Evolutionary conservation across 2,797 vertebrate genomes (phyloP).

Genomic region (Acanthopagrus latus): DNA sequence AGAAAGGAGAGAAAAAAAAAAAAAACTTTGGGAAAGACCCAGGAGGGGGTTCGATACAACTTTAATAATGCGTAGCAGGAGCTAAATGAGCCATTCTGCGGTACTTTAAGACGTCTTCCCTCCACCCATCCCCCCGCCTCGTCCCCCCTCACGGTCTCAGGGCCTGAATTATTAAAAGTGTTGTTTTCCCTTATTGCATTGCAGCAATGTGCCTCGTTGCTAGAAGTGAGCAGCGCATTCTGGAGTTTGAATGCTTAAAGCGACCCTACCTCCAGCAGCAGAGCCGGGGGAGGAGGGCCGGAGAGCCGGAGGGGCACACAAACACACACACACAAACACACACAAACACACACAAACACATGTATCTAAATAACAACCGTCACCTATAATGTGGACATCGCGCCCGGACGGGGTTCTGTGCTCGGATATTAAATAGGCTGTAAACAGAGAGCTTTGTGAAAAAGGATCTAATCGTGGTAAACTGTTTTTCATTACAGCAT

Average conservation of each 20-base stretch:
- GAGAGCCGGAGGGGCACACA: constrained; percentile 28
- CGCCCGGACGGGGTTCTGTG: neutral
- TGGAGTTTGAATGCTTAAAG: constrained; percentile 69
- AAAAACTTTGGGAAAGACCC: constrained; percentile 76
- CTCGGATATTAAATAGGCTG: constrained; percentile 20
- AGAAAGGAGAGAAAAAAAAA: constrained; percentile 6
- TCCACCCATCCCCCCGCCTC: constrained; percentile 28
- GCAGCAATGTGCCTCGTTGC: constrained; percentile 82
- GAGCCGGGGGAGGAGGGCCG: constrained; percentile 47
- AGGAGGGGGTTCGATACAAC: constrained; percentile 80
- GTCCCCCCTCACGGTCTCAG: constrained; percentile 66
- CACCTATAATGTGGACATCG: constrained; percentile 14
- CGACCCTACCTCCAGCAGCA: constrained; percentile 59
- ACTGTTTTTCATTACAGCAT: neutral
- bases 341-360: constrained; percentile 1
- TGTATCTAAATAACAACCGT: constrained; percentile 26
- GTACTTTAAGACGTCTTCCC: constrained; percentile 77
- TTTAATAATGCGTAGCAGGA: constrained; percentile 85
- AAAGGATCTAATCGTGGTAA: neutral
- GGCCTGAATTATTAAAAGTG: constrained; percentile 87
- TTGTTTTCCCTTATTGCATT: constrained; percentile 87
- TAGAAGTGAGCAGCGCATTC: constrained; percentile 75
- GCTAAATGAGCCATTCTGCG: constrained; percentile 86
- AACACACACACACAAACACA: neutral
- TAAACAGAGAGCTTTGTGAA: neutral